Evolutionary conservation across 2,888 invertebrate species (phyloP).

Genomic region (Gisinianus flammeolus): DNA sequence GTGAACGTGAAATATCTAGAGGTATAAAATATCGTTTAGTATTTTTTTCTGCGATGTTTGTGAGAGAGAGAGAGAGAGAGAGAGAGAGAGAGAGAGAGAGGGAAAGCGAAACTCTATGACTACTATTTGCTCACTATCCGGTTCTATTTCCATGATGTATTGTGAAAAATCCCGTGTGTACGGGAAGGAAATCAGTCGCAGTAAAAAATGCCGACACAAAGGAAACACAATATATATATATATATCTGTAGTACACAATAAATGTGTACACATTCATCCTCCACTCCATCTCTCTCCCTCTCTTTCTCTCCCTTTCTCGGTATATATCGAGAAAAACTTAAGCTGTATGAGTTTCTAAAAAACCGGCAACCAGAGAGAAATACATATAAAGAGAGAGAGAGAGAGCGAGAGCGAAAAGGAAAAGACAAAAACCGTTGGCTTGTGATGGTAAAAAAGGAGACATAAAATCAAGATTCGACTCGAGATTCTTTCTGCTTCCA

Average conservation of each 20-base stretch:
- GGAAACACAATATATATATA: no score
- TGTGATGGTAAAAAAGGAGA: constrained; percentile 26
- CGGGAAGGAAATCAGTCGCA: no score
- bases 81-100: neutral
- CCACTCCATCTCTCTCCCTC: neutral
- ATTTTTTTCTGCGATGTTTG: neutral
- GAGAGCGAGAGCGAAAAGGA: neutral
- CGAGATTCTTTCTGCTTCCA: constrained; percentile 15
- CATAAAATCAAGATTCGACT: constrained; percentile 37
- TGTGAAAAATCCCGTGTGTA: neutral
- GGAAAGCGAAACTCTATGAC: neutral
- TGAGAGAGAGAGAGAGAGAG: neutral
- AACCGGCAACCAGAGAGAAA: no score
- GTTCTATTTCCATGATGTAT: neutral
- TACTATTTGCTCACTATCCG: neutral
- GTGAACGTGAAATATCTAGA: neutral
- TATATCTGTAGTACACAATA: no score
- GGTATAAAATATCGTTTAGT: constrained; percentile 17
- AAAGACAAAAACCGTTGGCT: neutral
- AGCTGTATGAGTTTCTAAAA: neutral
- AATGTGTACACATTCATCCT: no score
- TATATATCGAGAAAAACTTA: no score
- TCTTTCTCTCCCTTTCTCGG: no score
- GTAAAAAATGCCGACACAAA: no score
- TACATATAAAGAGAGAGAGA: neutral